Evolutionary conservation across 1,140 invertebrate species (phyloP), one percentile per base, ranked within the genome.

Genomic region (Caenorhabditis remanei): DNA sequence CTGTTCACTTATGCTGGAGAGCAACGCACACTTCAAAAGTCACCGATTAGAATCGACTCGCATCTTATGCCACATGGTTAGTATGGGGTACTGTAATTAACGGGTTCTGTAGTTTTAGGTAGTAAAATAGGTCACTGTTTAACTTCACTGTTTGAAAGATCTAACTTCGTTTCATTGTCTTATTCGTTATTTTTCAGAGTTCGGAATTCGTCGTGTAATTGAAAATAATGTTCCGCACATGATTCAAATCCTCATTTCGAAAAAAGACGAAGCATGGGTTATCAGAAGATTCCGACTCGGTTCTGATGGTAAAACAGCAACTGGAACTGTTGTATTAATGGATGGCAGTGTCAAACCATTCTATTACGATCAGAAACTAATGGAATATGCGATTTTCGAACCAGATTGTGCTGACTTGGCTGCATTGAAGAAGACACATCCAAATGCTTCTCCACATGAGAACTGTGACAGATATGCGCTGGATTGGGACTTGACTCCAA

Each of bases 271-370:
- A 46, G 65, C 9, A 43, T 71, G 65, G 40, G 65, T 71, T 4
- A 43, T 71, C 65, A 40, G 65, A 7, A 13, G 9, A 8, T 6
- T 19, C 9, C 65, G 41, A 19, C 4, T 19, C 5, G 43, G 40
- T 16, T 43, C 41, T 1, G 41, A 71, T 46, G 41, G 16, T 16
- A 2, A 2, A 40, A 19, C 40, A 19, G 1, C 11, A 5, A 43
- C 46, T 71, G 65, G 41, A 43, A 71, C 65, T 19, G 9, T 43
- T 16, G 14, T 21, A n/a, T 24, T 71, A 5, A 71, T 43, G 41
- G 65, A 71, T 71, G 65, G 65, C 46, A 43, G 40, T 71, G 65
- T 71, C 4, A 71, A 71, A 71, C 65, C 65, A 46, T 43, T 43
- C 65, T n/a, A 11, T 19, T 46, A 4, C 13, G 16, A 71, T 43